Evolutionary conservation across 1,140 invertebrate species (phyloP), one percentile per base, ranked within the genome.

Genomic region (Drosophila ercepeae): DNA sequence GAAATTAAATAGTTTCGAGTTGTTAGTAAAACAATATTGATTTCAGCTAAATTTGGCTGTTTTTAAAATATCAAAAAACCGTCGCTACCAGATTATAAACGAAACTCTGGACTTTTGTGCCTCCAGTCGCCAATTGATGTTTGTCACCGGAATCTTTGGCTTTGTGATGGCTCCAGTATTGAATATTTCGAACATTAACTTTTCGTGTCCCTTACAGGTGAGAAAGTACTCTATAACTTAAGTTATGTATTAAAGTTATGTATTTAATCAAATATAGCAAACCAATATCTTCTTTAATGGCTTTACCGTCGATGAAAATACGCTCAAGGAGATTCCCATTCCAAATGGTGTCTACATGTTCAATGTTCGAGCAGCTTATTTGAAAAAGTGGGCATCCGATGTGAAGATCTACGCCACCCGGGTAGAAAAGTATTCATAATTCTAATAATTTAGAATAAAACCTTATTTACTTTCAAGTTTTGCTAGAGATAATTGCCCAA

Each of bases 71-170:
- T 11, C 8, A 1, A 76, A 54, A 1, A 34, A 45, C 0, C 36
- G 58, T 1, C 72, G 65, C 2, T 45, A 71, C 5, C 54, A 63
- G 7, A 23, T 81, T 1, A n/a, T 81, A 0, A 81, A 81, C 23
- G 78, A 81, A 16, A 81, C 77, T 0, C 4, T 76, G 9, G 67
- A 81, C 53, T 76, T 44, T 4, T 79, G 76, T 18, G 19, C 16
- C 7, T 65, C 46, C 18, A 52, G 52, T 14, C 6, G 36, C 0
- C 44, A 13, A 18, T 14, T 25, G n/a, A 32, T 74, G 4, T 14
- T 18, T 14, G n/a, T 19, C 27, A 45, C 4, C 14, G 39, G 60
- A 5, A 14, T 67, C 16, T 27, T 68, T 2, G 13, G 39, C 2
- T 68, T 68, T 21, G 14, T 67, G 3, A 53, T 68, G 48, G 8